These are phyloP conservation scores for Neuroscelio doddi DNA, from an alignment of 2,888 invertebrate genomes.

Conservation along the genomic window DNA sequence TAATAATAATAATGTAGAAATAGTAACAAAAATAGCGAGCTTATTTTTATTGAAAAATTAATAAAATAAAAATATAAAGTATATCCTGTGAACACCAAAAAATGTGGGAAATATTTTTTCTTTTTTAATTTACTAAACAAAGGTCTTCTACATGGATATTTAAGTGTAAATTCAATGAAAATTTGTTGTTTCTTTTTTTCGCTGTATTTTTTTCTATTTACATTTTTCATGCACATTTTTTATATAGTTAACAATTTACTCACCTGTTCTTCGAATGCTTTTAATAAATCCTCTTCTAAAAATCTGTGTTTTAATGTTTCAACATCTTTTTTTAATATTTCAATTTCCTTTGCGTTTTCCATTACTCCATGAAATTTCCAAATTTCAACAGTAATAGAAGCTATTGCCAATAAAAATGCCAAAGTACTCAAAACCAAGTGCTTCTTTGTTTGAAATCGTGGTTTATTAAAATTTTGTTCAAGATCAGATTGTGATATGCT, in stretches of 20 bases:
- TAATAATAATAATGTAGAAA: no score
- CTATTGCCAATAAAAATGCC: constrained; percentile 55
- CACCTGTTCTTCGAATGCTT: constrained; percentile 67
- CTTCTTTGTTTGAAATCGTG: constrained; percentile 35
- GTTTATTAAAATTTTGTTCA: constrained; percentile 61
- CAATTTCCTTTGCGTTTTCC: constrained; percentile 59
- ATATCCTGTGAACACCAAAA: no score
- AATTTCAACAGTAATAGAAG: constrained; percentile 60
- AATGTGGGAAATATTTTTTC: no score
- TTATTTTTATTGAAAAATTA: no score
- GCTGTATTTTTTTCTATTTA: no score
- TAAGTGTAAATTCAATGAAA: no score
- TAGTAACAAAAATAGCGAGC: no score
- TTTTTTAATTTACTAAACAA: no score
- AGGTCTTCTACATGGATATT: no score
- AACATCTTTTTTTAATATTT: constrained; percentile 60
- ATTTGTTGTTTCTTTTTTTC: neutral
- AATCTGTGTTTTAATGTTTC: constrained; percentile 63
- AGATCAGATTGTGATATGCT: constrained; percentile 64
- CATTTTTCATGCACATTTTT: no score
- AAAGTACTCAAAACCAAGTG: constrained; percentile 55
- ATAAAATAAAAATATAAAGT: no score
- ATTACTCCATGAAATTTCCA: constrained; percentile 59
- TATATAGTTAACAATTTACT: no score
- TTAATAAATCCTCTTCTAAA: constrained; percentile 62